Evolutionary conservation across 2,113 vertebrate species (phyloP).

Genomic region (Micronycteris hirsuta): DNA sequence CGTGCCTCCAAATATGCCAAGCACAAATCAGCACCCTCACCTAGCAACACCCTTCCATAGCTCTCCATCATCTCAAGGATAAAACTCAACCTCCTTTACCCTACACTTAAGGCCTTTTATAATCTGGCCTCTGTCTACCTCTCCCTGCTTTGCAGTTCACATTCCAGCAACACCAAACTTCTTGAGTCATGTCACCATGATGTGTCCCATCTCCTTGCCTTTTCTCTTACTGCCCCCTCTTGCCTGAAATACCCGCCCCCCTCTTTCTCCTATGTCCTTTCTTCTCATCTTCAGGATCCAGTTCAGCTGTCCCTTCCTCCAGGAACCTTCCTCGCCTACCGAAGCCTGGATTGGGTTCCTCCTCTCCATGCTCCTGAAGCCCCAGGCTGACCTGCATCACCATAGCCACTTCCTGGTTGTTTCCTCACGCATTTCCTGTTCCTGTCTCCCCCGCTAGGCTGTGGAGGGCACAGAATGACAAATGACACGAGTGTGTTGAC

Average conservation of each 20-base stretch:
- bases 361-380: neutral
- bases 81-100: neutral
- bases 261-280: neutral
- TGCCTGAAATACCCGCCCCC: neutral
- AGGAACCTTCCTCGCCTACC: neutral
- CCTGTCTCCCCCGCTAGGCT: neutral
- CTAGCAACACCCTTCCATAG: too few species aligned
- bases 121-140: neutral
- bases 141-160: neutral
- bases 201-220: neutral
- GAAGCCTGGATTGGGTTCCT: too few species aligned
- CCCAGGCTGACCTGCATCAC: neutral
- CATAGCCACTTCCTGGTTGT: neutral
- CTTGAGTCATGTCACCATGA: neutral
- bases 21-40: neutral
- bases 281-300: neutral
- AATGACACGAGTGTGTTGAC: neutral
- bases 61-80: neutral
- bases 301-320: neutral
- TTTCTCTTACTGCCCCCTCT: neutral
- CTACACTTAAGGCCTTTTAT: neutral
- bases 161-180: neutral
- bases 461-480: neutral
- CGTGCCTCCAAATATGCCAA: neutral
- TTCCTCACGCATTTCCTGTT: too few species aligned